A percentile compares a stretch with the other conserved stretches of the same genome.
Conservation (phyloP, 2,888 invertebrate species). For the Agonopterix arenella region DNA sequence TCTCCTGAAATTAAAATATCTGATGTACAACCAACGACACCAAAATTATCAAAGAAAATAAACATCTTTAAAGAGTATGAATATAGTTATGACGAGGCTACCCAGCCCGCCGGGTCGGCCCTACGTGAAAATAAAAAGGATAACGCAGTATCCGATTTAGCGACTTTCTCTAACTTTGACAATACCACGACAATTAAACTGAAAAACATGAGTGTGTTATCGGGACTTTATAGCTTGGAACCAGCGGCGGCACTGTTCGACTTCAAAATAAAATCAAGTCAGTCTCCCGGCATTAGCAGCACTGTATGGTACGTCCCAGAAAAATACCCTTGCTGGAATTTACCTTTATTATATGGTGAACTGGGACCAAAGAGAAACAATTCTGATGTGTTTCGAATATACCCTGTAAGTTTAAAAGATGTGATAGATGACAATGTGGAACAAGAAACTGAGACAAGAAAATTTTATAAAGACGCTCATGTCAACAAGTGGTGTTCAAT, state of each 20-base stretch:
- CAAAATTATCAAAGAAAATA: conserved; percentile 5
- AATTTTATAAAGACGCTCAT: neutral
- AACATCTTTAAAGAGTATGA: conserved; percentile 15
- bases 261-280: conserved; percentile 3
- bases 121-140: neutral
- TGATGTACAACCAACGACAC: neutral
- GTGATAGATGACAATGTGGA: conserved; percentile 25
- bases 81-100: neutral
- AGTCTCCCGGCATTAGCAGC: conserved; percentile 7
- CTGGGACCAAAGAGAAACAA: conserved; percentile 15
- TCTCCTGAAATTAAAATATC: too few species aligned
- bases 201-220: neutral
- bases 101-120: too few species aligned
- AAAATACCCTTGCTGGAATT: conserved; percentile 55
- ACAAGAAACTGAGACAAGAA: neutral
- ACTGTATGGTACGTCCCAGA: conserved; percentile 53
- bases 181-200: neutral
- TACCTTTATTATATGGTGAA: conserved; percentile 53
- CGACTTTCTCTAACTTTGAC: neutral
- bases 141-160: neutral
- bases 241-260: conserved; percentile 30
- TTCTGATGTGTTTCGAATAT: conserved; percentile 39
- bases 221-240: conserved; percentile 43
- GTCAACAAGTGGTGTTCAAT: conserved; percentile 56
- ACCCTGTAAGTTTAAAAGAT: conserved; percentile 33